A percentile compares a stretch with the other conserved stretches of the same genome.
These are phyloP conservation scores for Geopemphigus sp. DNA, from an alignment of 1,140 invertebrate species.

Conservation along the genomic window DNA sequence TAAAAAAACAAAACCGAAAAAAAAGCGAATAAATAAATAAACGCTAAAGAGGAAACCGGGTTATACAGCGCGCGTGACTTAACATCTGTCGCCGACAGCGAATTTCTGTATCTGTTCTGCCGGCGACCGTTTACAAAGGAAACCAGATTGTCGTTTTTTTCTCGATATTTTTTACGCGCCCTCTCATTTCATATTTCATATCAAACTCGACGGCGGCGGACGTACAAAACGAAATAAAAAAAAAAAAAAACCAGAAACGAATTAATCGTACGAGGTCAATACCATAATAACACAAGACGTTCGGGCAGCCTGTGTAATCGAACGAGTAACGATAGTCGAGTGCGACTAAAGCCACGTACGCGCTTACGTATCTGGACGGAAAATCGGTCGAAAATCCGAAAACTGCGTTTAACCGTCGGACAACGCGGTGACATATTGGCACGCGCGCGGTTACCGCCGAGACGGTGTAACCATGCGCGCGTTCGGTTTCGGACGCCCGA, in stretches of 20 bases:
- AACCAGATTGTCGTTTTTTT: slow-evolving; percentile 40
- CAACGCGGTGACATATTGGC: too few species aligned
- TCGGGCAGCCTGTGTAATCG: too few species aligned
- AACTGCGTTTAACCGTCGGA: too few species aligned
- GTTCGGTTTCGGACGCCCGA: not conserved
- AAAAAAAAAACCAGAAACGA: too few species aligned
- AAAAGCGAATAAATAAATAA: not conserved
- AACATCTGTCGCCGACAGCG: slow-evolving; percentile 31
- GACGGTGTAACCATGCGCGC: not conserved
- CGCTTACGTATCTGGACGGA: too few species aligned
- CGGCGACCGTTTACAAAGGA: slow-evolving; percentile 33
- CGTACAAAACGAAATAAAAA: not conserved
- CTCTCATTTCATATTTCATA: slow-evolving; percentile 27
- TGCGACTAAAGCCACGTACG: too few species aligned
- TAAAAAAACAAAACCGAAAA: not conserved
- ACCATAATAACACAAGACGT: not conserved
- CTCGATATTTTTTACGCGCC: not conserved
- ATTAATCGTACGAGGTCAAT: not conserved
- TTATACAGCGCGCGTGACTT: slow-evolving; percentile 31
- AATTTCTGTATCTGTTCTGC: slow-evolving; percentile 13
- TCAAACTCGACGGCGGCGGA: not conserved
- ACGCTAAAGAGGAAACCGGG: slow-evolving; percentile 20
- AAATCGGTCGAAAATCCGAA: too few species aligned
- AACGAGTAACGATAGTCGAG: too few species aligned
- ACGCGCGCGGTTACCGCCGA: not conserved